Conservation (phyloP, 23 tunicate species). For the Oikopleura albicans region DNA sequence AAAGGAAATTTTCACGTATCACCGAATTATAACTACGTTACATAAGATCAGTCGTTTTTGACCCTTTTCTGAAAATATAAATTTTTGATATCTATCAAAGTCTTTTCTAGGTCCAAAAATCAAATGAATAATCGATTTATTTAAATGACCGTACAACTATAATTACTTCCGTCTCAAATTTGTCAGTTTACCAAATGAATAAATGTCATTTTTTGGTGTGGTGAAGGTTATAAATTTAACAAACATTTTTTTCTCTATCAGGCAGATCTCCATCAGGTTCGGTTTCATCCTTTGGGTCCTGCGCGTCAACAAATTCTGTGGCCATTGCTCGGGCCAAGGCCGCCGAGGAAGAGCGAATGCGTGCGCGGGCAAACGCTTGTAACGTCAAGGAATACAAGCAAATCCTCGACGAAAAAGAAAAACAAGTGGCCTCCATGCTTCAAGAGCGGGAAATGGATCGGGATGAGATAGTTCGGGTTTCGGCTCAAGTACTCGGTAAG, state of each 20-base stretch:
- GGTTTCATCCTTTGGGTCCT: conserved; percentile 3
- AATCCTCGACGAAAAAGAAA: conserved; percentile 66
- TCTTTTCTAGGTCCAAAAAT: too few species aligned
- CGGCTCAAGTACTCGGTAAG: conserved; percentile 5
- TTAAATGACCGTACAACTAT: too few species aligned
- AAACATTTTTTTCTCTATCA: not conserved
- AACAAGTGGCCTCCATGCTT: conserved; percentile 67
- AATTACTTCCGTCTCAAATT: too few species aligned
- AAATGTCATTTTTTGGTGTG: not conserved
- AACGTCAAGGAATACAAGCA: conserved; percentile 21
- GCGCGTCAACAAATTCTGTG: not conserved
- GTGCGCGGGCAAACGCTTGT: not conserved
- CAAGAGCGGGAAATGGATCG: conserved; percentile 74
- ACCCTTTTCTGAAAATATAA: too few species aligned
- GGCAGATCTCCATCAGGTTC: conserved; percentile 6
- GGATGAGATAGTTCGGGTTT: conserved; percentile 46
- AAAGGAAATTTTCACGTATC: too few species aligned
- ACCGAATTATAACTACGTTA: too few species aligned
- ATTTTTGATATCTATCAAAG: too few species aligned
- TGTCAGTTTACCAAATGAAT: too few species aligned
- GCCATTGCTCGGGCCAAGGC: not conserved
- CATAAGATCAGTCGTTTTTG: too few species aligned
- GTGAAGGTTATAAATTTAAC: not conserved
- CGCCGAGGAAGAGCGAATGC: not conserved
- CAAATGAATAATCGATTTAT: too few species aligned